Conservation (phyloP, 2,113 vertebrate species). For the Ictidomys tridecemlineatus region DNA sequence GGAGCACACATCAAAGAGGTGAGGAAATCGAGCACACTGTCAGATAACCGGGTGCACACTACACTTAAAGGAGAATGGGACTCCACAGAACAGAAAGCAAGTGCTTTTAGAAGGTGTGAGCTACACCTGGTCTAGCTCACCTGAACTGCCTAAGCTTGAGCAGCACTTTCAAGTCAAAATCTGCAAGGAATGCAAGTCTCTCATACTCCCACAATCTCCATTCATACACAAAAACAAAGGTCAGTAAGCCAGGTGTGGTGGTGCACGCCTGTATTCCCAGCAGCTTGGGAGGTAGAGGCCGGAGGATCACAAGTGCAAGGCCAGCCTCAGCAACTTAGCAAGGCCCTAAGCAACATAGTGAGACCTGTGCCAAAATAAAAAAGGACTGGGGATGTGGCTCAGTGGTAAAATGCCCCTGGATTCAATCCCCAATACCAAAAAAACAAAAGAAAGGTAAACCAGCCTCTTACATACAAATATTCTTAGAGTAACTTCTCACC, state of each 20-base stretch:
- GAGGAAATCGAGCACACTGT: conserved; percentile 17
- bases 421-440: too few species aligned
- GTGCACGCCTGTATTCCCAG: too few species aligned
- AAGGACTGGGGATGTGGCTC: too few species aligned
- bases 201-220: not conserved
- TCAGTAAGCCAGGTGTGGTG: too few species aligned
- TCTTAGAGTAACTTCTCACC: not conserved
- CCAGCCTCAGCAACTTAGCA: too few species aligned
- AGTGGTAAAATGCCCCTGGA: too few species aligned
- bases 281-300: too few species aligned
- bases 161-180: not conserved
- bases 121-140: not conserved
- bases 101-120: not conserved
- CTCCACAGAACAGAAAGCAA: not conserved
- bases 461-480: not conserved
- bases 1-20: conserved; percentile 68
- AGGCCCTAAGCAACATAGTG: too few species aligned
- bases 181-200: not conserved
- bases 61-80: not conserved
- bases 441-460: too few species aligned
- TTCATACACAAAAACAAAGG: not conserved
- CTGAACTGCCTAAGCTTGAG: not conserved
- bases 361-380: too few species aligned
- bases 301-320: too few species aligned
- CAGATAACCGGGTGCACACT: conserved; percentile 29